Evolutionary conservation across 2,888 invertebrate genomes (phyloP).

Genomic region (Nemotelus nigrinus): DNA sequence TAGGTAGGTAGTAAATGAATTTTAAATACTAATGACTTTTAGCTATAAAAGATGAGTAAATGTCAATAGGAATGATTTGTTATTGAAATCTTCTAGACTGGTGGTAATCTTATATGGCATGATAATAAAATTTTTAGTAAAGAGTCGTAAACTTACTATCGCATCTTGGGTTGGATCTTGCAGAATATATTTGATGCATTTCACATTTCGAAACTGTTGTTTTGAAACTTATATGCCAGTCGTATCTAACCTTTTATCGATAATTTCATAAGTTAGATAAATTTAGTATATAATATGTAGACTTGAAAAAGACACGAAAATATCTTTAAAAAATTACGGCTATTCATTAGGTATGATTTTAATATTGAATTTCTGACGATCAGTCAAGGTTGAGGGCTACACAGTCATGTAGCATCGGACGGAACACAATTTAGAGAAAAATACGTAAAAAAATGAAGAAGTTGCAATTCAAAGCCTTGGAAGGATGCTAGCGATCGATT

Average conservation of each 20-base stretch:
- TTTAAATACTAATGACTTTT: conserved; percentile 43
- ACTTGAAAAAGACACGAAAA: no score
- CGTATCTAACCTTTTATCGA: no score
- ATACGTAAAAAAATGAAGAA: background rate
- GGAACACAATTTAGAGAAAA: background rate
- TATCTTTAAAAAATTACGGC: no score
- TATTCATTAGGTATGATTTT: no score
- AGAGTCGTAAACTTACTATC: conserved; percentile 31
- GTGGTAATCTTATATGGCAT: conserved; percentile 13
- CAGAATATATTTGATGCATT: conserved; percentile 2
- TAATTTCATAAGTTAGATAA: no score
- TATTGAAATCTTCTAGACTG: conserved; percentile 34
- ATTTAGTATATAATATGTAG: no score
- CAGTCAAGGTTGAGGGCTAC: background rate
- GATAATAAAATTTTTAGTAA: conserved; percentile 38
- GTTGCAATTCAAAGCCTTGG: background rate
- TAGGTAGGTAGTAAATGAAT: conserved; percentile 31
- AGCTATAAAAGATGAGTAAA: conserved; percentile 42
- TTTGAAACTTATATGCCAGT: no score
- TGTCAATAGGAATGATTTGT: conserved; percentile 46
- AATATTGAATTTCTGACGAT: no score
- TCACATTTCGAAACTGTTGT: background rate
- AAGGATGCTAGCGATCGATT: background rate
- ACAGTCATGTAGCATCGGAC: background rate
- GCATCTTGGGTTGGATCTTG: conserved; percentile 9